A percentile compares a stretch with the other conserved stretches of the same genome.
Conservation (phyloP, 2,797 vertebrate genomes). For the Lagorchestes hirsutus region DNA sequence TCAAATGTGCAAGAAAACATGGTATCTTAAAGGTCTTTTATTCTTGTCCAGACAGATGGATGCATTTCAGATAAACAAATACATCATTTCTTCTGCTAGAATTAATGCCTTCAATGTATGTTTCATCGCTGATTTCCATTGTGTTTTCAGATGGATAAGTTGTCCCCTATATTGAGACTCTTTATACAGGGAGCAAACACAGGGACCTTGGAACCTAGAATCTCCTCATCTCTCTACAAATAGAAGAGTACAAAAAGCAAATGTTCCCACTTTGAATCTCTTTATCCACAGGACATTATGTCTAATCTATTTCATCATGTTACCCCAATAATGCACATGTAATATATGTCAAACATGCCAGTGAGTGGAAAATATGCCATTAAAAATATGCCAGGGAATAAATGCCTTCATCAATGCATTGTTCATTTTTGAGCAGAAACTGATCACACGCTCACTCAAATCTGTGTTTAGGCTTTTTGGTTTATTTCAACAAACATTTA, state of each 20-base stretch:
- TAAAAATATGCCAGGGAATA: not conserved
- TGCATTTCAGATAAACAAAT: conserved; percentile 52
- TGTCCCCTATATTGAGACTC: conserved; percentile 35
- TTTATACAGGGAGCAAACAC: conserved; percentile 57
- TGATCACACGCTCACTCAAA: not conserved
- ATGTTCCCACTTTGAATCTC: conserved; percentile 24
- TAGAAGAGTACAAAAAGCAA: not conserved
- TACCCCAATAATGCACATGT: not conserved
- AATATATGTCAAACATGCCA: not conserved
- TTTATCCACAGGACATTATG: not conserved
- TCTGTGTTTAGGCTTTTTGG: not conserved
- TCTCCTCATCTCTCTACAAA: not conserved
- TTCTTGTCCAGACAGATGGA: not conserved
- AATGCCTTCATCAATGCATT: not conserved
- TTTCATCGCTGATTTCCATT: conserved; percentile 65
- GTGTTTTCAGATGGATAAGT: conserved; percentile 50
- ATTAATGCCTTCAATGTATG: conserved; percentile 44
- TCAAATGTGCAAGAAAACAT: conserved; percentile 22
- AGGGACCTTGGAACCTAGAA: conserved; percentile 51
- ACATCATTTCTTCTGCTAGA: conserved; percentile 21
- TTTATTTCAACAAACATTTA: not conserved
- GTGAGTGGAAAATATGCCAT: not conserved
- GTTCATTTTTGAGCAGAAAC: not conserved
- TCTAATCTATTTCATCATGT: not conserved
- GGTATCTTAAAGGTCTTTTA: not conserved